Percentiles rank a stretch among this genome's conserved stretches.
Conservation (phyloP, 1,140 invertebrate genomes). For the Venustaconcha ellipsiformis region DNA sequence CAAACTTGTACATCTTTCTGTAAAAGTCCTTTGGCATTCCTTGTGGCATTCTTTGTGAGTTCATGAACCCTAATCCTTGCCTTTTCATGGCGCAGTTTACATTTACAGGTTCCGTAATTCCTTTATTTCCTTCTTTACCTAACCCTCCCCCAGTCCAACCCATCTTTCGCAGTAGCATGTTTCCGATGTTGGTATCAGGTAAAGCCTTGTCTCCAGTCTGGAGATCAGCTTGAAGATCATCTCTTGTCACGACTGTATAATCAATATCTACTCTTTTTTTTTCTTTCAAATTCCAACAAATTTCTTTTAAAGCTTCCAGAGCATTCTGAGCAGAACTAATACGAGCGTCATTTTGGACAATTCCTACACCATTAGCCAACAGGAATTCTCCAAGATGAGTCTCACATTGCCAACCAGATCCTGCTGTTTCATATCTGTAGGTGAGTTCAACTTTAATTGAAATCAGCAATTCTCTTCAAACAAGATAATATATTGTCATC, state of each 20-base stretch:
- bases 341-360: slow-evolving; percentile 40
- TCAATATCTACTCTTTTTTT: slow-evolving; percentile 72
- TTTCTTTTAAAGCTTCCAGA: slow-evolving; percentile 41
- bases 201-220: slow-evolving; percentile 35
- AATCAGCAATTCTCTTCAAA: slow-evolving; percentile 29
- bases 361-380: slow-evolving; percentile 20
- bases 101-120: slow-evolving; percentile 76
- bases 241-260: slow-evolving; percentile 40
- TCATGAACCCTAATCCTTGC: slow-evolving; percentile 51
- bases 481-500: not conserved
- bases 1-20: slow-evolving; percentile 37
- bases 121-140: slow-evolving; percentile 74
- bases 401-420: not conserved
- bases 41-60: no score
- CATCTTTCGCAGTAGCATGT: slow-evolving; percentile 82
- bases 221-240: slow-evolving; percentile 71
- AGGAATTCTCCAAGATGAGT: no score
- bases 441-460: slow-evolving; percentile 30
- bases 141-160: slow-evolving; percentile 85
- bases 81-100: slow-evolving; percentile 51
- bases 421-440: slow-evolving; percentile 22
- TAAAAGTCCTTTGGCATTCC: slow-evolving; percentile 48
- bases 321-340: slow-evolving; percentile 38
- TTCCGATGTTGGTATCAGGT: slow-evolving; percentile 74
- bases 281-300: slow-evolving; percentile 69